Conservation (phyloP, 2,113 vertebrate species). For the Hemiprocne comata region DNA sequence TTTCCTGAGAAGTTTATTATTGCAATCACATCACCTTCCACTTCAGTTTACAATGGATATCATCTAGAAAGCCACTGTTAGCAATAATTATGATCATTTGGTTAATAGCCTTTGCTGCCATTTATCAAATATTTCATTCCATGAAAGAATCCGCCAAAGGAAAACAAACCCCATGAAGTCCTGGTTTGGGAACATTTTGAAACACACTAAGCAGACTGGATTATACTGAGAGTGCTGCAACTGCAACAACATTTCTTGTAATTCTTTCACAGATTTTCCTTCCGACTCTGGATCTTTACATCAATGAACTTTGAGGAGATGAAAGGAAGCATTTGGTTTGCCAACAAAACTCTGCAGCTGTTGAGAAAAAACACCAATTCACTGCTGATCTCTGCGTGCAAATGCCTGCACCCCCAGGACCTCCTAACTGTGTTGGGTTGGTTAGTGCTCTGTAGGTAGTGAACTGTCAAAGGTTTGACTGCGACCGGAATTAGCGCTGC, state of each 20-base stretch:
- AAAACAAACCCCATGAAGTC: not conserved
- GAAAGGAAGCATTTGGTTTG: constrained; percentile 48
- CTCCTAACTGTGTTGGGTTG: not conserved
- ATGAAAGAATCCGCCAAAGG: not conserved
- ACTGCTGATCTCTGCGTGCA: constrained; percentile 38
- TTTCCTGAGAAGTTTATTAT: constrained; percentile 34
- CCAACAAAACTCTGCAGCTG: constrained; percentile 23
- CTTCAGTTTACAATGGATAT: not conserved
- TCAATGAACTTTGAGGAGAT: constrained; percentile 40
- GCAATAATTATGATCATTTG: not conserved
- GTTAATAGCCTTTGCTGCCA: not conserved
- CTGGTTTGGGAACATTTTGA: not conserved
- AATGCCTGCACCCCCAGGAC: not conserved
- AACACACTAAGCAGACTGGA: not conserved
- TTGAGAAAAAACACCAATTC: constrained; percentile 37
- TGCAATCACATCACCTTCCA: not conserved
- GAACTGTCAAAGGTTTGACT: constrained; percentile 13
- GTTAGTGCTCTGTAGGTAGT: not conserved
- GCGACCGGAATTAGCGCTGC: not conserved
- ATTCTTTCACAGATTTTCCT: constrained; percentile 45
- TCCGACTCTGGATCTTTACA: constrained; percentile 18
- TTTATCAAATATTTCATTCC: constrained; percentile 10
- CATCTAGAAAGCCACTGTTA: not conserved
- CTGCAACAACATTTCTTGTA: constrained; percentile 25
- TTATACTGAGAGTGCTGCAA: constrained; percentile 6